Conservation (phyloP, 2,888 invertebrate genomes). For the Axea sp. region DNA sequence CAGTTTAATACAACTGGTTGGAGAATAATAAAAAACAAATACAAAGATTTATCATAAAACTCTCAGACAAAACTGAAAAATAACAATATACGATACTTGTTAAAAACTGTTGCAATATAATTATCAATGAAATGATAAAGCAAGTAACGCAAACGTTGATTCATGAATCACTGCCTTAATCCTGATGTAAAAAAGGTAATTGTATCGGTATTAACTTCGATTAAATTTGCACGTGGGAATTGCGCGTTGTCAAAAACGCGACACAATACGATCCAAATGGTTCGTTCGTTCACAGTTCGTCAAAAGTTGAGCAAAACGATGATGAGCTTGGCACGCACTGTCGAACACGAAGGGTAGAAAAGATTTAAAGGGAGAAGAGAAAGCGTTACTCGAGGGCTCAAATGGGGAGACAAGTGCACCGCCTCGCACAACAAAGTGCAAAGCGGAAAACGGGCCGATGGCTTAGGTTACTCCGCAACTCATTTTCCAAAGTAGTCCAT, state of each 20-base stretch:
- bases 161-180: too few species aligned
- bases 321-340: conserved; percentile 53
- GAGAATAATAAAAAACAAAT: too few species aligned
- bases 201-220: background rate
- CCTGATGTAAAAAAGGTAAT: too few species aligned
- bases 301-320: conserved; percentile 51
- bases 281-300: conserved; percentile 43
- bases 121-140: too few species aligned
- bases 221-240: background rate
- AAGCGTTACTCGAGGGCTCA: conserved; percentile 46
- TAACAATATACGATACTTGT: too few species aligned
- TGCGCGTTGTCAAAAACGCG: conserved; percentile 6
- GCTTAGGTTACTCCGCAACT: conserved; percentile 61
- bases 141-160: too few species aligned
- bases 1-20: too few species aligned
- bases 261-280: conserved; percentile 33
- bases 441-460: conserved; percentile 52
- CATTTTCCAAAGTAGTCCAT: conserved; percentile 70
- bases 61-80: too few species aligned
- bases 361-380: conserved; percentile 50
- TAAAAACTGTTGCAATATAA: too few species aligned
- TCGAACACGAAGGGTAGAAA: conserved; percentile 45
- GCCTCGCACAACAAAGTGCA: conserved; percentile 63
- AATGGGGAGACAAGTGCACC: conserved; percentile 65
- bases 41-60: too few species aligned